Evolutionary conservation across 2,113 vertebrate genomes (phyloP), one percentile per base, ranked within the genome.

Genomic region (Zapornia atra): DNA sequence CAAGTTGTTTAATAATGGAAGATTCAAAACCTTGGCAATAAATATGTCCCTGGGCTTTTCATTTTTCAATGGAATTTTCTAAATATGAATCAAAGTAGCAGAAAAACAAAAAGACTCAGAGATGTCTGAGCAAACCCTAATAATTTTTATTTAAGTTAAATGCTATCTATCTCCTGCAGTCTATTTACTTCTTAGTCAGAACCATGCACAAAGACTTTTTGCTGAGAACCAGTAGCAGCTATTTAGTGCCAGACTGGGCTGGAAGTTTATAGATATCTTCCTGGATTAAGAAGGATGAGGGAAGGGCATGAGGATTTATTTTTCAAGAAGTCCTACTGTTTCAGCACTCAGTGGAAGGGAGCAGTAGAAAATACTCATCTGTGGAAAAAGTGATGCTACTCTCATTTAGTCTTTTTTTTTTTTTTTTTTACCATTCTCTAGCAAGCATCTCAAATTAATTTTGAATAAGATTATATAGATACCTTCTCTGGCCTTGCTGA

Each of bases 1-100:
- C 73, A 91, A 87, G 78, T 40, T 87, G 28, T 71, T 96, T 87
- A 90, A 90, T 91, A 90, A 87, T 9, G 15, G 54, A 82, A 69
- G 70, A 94, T 78, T 66, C 81, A 88, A 84, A 88, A 57, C 2
- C 60, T 86, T 68, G 53, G 44, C 79, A 61, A 65, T 80, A 88
- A 82, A 64, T 82, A 72, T 13, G 15, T 50, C 50, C n/a, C 70
- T 25, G 15, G 11, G 54, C 44, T 92, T 80, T 87, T 87, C n/a
- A 50, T 82, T 95, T 94, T 87, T 54, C 79, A 44, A 13, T 8
- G 13, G 31, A 76, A 86, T 82, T 87, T 92, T 83, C 65, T 83
- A 89, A 92, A 80, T 50, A 50, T 46, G 48, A 85, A 96, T 65
- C 70, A 87, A 92, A 95, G 54, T 33, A 87, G 50, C 25, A 90